Percentiles rank a stretch among this genome's conserved stretches.
Conservation (phyloP, 1,140 invertebrate species). For the Asobara japonica region DNA sequence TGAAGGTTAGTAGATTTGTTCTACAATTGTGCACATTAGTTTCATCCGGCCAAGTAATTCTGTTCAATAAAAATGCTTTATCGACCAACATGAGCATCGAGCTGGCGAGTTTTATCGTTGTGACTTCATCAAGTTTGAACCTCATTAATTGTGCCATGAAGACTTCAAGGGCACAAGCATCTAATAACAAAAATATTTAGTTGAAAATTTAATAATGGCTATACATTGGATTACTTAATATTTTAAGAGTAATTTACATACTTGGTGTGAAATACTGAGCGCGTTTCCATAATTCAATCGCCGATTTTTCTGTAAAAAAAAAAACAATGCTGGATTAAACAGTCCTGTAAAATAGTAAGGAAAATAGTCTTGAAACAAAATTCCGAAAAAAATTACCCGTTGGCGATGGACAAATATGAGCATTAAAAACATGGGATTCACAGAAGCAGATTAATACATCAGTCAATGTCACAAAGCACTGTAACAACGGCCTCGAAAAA, state of each 20-base stretch:
- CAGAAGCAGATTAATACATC: background rate
- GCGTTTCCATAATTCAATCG: conserved; percentile 49
- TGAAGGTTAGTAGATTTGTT: conserved; percentile 50
- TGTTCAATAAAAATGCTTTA: conserved; percentile 43
- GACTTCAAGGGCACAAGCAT: conserved; percentile 57
- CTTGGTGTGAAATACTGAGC: conserved; percentile 51
- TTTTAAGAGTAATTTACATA: conserved; percentile 36
- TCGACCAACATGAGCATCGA: conserved; percentile 50
- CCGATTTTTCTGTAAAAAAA: conserved; percentile 43
- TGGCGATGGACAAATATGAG: background rate
- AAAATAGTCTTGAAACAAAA: background rate
- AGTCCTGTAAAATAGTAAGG: too few species aligned
- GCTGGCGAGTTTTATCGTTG: conserved; percentile 49
- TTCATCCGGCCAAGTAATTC: conserved; percentile 43
- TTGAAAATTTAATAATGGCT: conserved; percentile 20
- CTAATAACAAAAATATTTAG: conserved; percentile 40
- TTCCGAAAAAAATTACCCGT: background rate
- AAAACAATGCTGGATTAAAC: conserved; percentile 1
- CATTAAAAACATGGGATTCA: background rate
- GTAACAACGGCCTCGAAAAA: conserved; percentile 55
- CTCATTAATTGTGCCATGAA: conserved; percentile 53
- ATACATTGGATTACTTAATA: too few species aligned
- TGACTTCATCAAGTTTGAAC: conserved; percentile 52
- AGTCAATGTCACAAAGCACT: conserved; percentile 40
- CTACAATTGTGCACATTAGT: conserved; percentile 51